Evolutionary conservation across 2,113 vertebrate genomes (phyloP).

Genomic region (Proteles cristata): DNA sequence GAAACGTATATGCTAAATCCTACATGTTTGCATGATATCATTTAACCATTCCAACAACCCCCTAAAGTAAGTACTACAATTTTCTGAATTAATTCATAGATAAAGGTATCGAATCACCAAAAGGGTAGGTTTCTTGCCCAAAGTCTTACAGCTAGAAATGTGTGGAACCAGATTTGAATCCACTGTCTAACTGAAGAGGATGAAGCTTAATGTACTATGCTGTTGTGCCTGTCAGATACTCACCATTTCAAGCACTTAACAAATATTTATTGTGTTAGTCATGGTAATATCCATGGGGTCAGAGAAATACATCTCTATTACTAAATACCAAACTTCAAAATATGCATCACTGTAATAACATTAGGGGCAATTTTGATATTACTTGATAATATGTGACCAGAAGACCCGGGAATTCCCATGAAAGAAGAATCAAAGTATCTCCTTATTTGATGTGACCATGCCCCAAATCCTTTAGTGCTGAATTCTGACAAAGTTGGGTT

Average conservation of each 20-base stretch:
- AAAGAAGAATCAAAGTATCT: background rate
- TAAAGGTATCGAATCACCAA: background rate
- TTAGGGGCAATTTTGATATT: background rate
- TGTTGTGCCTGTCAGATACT: background rate
- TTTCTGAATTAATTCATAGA: background rate
- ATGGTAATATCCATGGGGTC: background rate
- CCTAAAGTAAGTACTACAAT: background rate
- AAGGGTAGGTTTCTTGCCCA: background rate
- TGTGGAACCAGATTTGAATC: background rate
- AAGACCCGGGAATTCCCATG: background rate
- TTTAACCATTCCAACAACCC: background rate
- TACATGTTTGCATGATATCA: background rate
- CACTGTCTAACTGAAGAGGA: background rate
- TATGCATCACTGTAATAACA: background rate
- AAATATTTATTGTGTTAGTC: background rate
- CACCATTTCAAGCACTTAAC: background rate
- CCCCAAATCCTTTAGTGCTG: background rate
- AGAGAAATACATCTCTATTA: background rate
- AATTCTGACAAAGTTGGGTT: background rate
- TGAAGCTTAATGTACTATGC: background rate
- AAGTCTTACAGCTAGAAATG: background rate
- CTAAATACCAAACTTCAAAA: background rate
- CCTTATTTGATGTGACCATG: background rate
- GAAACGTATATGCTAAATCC: background rate
- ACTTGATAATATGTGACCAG: background rate